Percentiles rank a stretch among this genome's conserved stretches.
These are phyloP conservation scores for Ceraclea dissimilis DNA, from an alignment of 2,888 invertebrate species.

Conservation along the genomic window DNA sequence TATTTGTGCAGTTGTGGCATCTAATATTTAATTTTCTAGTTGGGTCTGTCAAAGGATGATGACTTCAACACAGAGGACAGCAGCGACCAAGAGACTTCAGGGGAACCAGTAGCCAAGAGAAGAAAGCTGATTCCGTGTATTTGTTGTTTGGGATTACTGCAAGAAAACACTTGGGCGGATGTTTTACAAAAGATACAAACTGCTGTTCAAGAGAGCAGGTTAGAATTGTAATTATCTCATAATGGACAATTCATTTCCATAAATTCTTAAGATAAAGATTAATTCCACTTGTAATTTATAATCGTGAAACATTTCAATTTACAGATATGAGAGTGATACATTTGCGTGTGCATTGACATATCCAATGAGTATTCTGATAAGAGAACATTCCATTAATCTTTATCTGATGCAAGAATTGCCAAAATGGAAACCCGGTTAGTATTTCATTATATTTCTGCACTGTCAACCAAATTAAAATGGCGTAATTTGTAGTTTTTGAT, in stretches of 20 bases:
- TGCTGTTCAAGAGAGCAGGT: conserved; percentile 45
- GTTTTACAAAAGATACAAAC: conserved; percentile 46
- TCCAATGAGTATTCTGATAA: conserved; percentile 58
- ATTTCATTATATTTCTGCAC: no score
- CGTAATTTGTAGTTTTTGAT: no score
- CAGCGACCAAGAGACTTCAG: background rate
- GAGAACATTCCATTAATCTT: conserved; percentile 59
- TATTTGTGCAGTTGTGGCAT: no score
- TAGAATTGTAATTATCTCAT: conserved; percentile 21
- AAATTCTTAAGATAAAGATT: no score
- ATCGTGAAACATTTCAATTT: conserved; percentile 1
- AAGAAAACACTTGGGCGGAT: conserved; percentile 49
- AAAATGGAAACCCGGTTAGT: conserved; percentile 39
- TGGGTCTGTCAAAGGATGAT: background rate
- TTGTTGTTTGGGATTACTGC: conserved; percentile 66
- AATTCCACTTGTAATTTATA: background rate
- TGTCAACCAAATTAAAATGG: no score
- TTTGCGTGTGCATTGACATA: conserved; percentile 65
- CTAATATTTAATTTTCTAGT: no score
- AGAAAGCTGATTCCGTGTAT: conserved; percentile 51
- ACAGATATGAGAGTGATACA: conserved; percentile 55
- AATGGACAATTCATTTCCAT: no score
- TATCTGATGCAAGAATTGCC: conserved; percentile 51
- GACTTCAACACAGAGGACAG: background rate
- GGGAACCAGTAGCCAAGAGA: conserved; percentile 34